Conservation (phyloP, 2,113 vertebrate genomes). For the Protobothrops mucrosquamatus region DNA sequence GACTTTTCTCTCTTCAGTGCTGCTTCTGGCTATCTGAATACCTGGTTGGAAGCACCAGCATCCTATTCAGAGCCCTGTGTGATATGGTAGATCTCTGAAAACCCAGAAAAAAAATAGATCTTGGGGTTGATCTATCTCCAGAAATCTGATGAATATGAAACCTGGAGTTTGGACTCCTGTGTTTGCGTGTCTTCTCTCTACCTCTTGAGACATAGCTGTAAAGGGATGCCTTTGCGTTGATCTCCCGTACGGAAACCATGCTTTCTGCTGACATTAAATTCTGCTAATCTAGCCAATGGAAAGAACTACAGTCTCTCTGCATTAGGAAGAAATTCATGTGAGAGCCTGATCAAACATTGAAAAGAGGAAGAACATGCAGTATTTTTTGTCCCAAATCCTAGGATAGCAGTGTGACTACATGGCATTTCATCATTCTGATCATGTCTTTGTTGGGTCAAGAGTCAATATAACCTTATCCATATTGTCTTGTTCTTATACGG, state of each 20-base stretch:
- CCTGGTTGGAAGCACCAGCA: background rate
- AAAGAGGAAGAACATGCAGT: background rate
- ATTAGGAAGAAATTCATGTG: background rate
- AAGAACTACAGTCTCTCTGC: background rate
- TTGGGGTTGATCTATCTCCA: background rate
- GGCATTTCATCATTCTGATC: too few species aligned
- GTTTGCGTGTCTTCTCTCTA: background rate
- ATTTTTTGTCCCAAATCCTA: background rate
- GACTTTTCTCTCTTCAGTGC: accelerated
- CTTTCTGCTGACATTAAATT: background rate
- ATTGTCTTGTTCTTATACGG: background rate
- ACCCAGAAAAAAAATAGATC: background rate
- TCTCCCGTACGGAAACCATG: background rate
- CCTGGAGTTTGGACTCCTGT: background rate
- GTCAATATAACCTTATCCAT: background rate
- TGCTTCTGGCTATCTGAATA: background rate
- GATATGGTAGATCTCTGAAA: background rate
- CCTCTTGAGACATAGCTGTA: background rate
- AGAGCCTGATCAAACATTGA: background rate
- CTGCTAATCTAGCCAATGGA: background rate
- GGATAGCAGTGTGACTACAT: background rate
- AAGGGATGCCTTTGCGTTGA: background rate
- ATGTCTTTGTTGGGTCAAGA: background rate
- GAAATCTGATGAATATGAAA: background rate
- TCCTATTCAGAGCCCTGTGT: background rate